A percentile compares a stretch with the other conserved stretches of the same genome.
Conservation (phyloP, 2,888 invertebrate genomes). For the Tenthredo scrophulariae region DNA sequence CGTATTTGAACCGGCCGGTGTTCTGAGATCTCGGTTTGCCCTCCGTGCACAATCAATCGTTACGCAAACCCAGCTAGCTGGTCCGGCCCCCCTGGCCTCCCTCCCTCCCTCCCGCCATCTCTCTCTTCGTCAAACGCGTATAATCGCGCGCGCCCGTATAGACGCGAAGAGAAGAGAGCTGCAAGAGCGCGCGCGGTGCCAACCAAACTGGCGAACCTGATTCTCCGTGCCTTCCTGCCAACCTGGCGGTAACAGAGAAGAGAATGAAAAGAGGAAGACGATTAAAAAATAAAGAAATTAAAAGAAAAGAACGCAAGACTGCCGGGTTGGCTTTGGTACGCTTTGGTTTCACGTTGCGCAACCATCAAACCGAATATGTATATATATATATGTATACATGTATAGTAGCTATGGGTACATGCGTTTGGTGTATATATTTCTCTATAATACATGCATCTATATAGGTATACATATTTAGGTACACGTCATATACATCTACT, state of each 20-base stretch:
- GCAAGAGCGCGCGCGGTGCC: slow-evolving; percentile 6
- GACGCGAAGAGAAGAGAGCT: background rate
- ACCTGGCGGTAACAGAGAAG: slow-evolving; percentile 78
- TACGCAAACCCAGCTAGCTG: slow-evolving; percentile 52
- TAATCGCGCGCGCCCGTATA: slow-evolving; percentile 16
- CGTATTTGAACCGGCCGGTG: slow-evolving; percentile 67
- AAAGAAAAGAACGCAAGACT: background rate
- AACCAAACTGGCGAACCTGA: slow-evolving; percentile 31
- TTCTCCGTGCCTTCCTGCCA: slow-evolving; percentile 30
- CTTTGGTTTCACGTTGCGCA: slow-evolving; percentile 50
- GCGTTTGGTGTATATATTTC: background rate
- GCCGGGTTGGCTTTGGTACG: slow-evolving; percentile 47
- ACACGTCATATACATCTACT: background rate
- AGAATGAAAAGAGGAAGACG: slow-evolving; percentile 61
- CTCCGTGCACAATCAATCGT: slow-evolving; percentile 56
- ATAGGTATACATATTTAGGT: background rate
- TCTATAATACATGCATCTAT: background rate
- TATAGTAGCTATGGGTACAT: background rate
- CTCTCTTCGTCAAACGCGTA: slow-evolving; percentile 7
- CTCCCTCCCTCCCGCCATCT: slow-evolving; percentile 11
- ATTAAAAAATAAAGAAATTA: background rate
- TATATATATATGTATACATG: background rate
- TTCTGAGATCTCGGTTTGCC: slow-evolving; percentile 36
- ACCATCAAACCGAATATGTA: slow-evolving; percentile 51
- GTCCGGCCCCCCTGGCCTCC: slow-evolving; percentile 27